Conservation (phyloP, 2,113 vertebrate genomes). For the Redunca redunca region DNA sequence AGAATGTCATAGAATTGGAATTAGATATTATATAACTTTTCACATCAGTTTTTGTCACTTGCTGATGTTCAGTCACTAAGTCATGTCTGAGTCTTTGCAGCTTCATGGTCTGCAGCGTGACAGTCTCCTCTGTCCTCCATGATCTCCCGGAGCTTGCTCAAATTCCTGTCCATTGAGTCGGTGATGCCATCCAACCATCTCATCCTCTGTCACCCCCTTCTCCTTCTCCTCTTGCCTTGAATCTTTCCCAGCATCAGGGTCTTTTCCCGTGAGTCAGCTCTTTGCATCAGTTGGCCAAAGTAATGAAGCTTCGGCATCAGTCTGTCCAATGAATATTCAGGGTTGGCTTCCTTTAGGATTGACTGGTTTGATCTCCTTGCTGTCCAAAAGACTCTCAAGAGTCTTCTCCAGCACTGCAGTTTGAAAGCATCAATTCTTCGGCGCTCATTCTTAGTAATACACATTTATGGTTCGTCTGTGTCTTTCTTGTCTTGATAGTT, state of each 20-base stretch:
- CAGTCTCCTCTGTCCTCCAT: neutral
- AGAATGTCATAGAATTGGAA: neutral
- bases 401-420: neutral
- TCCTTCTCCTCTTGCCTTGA: neutral
- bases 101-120: neutral
- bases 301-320: neutral
- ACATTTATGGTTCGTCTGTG: neutral
- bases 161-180: neutral
- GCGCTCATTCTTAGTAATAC: neutral
- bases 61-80: neutral
- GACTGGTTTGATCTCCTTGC: neutral
- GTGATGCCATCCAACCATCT: neutral
- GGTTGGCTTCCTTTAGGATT: neutral
- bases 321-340: neutral
- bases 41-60: neutral
- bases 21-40: neutral
- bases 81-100: neutral
- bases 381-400: neutral
- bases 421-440: neutral
- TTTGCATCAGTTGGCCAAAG: neutral
- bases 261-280: neutral
- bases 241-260: neutral
- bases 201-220: neutral
- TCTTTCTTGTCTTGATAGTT: neutral
- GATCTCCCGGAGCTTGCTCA: neutral